Evolutionary conservation across 2,113 vertebrate genomes (phyloP), one percentile per base, ranked within the genome.

Genomic region (Vombatus ursinus): DNA sequence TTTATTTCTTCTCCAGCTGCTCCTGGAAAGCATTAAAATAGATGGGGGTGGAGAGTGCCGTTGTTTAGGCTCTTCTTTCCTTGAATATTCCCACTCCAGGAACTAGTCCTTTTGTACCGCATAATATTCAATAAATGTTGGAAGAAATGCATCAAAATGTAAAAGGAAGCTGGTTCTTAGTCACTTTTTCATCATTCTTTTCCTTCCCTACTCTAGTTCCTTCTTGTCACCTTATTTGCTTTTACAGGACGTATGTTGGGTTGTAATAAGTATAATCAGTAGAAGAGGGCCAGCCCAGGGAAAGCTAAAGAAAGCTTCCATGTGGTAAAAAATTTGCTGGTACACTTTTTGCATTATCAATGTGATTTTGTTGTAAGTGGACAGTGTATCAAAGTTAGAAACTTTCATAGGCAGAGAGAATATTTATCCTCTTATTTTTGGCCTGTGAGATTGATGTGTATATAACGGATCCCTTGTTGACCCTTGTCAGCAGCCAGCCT

Each of bases 121-220:
- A 22, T 92, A 61, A 47, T 93, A 54, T n/a, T 92, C 68, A 95
- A 37, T 51, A 49, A 94, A 94, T 94, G 54, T 92, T 26, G 54
- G 24, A 68, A 96, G 57, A 50, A 94, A 44, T 96, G 53, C 54
- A 93, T 94, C 51, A 95, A 95, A 96, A n/a, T 84, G 12, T 89
- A 92, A 52, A 95, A 94, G 37, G 89, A 93, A 92, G 90, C 89
- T 93, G 50, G 92, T 92, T 96, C 95, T 90, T 95, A n/a, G 47
- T 52, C 90, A 91, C n/a, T 44, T 84, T 44, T 93, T 95, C 6
- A 50, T 51, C 61, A 68, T 12, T 94, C 89, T 95, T 77, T 23
- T 50, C 92, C 93, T 89, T 48, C 49, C 54, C 91, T 93, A 31
- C 93, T 10, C 4, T 90, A 95, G 47, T 44, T n/a, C 68, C n/a